Evolutionary conservation across 2,888 invertebrate genomes (phyloP).

Genomic region (Aelia acuminata): DNA sequence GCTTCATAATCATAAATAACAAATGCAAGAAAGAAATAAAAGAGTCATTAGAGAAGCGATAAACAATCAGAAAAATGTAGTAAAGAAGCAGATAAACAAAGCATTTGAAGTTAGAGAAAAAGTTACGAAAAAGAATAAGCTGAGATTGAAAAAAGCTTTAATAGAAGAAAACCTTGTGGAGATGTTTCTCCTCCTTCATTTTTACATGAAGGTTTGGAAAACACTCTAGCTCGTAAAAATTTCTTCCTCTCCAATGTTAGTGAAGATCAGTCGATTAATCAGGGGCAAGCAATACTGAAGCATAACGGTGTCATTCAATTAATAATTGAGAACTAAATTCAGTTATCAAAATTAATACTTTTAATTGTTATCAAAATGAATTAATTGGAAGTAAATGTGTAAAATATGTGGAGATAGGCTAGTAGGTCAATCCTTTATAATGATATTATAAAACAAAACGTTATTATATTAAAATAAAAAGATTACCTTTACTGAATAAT

Average conservation of each 20-base stretch:
- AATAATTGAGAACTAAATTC: conserved; percentile 14
- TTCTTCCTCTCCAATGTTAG: conserved; percentile 48
- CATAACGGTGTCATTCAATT: conserved; percentile 51
- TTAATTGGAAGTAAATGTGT: not conserved
- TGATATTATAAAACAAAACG: not conserved
- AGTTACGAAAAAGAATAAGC: not conserved
- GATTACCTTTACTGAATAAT: conserved; percentile 36
- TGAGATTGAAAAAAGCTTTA: conserved; percentile 6
- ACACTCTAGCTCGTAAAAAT: conserved; percentile 23
- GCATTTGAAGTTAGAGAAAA: not conserved
- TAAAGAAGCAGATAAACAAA: not conserved
- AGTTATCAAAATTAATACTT: not conserved
- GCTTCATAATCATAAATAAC: conserved; percentile 17
- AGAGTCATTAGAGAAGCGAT: not conserved
- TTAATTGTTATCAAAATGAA: not conserved
- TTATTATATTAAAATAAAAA: not conserved
- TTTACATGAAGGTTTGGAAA: conserved; percentile 39
- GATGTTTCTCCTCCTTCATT: conserved; percentile 55
- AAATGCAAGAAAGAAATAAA: not conserved
- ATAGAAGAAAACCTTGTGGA: conserved; percentile 55
- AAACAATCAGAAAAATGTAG: not conserved
- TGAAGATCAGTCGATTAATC: conserved; percentile 2
- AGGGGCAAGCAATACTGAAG: conserved; percentile 54
- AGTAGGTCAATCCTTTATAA: not conserved
- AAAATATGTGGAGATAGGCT: conserved; percentile 11